Base-by-base conservation (phyloP, 2,113 vertebrate genomes). In the Nesogale talazaci region DNA sequence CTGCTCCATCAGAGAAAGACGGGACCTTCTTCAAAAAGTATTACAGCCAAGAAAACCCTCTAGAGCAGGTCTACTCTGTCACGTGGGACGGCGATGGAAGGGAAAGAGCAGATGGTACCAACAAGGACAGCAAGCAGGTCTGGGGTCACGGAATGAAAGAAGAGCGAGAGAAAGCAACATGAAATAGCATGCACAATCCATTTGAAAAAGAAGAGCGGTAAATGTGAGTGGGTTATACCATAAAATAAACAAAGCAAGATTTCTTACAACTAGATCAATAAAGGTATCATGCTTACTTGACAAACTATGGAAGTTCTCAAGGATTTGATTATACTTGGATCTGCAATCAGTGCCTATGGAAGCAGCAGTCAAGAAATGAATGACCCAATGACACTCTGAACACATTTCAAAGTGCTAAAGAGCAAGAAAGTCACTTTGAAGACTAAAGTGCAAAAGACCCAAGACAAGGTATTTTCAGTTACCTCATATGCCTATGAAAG, bases 121-220 rank as follows among this genome's bases (percentile, higher is more conserved):
- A n/a, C 69, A 36, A 22, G 19, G 20, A 72, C 34, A 72, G 29
- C 31, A 31, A 36, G 36, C 34, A 88, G 90, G 36, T 7, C 9
- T 38, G 10, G 25, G 8, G n/a, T 72, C 69, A 42, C 57, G 84
- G 83, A 92, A 78, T 95, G 93, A 92, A 83, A 89, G 87, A 63
- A 91, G 59, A 87, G n/a, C n/a, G 83, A 61, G 52, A 81, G 69
- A 83, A 92, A 86, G 9, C 5, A 52, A 84, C 90, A 95, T 95
- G 86, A 92, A 93, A 79, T 76, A 93, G 57, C 56, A 69, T 8
- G 36, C 22, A 94, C n/a, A 63, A 83, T 59, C 65, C 20, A 75
- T 89, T 92, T 96, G 34, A 76, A 93, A 70, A 95, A 81, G 38
- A 65, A 16, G 40, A 72, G 40, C 17, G 57, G 40, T 61, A 85